Base-by-base conservation (phyloP, 2,113 vertebrate genomes). In the Amblyopsis rosae region DNA sequence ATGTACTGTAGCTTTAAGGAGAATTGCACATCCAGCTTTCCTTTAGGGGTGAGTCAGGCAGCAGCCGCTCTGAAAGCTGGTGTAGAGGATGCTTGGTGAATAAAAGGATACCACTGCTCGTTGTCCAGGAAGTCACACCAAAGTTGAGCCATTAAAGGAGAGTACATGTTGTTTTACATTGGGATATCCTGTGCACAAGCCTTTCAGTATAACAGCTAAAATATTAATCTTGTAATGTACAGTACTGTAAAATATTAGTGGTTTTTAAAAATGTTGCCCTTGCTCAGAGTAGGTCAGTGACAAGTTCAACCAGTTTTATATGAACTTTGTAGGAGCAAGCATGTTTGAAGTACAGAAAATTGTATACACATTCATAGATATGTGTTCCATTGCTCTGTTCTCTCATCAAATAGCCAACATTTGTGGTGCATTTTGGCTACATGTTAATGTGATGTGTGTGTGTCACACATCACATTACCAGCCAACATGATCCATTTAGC, bases 51-150 rank as follows among this genome's bases (percentile, higher is more conserved):
- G 73, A 75, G 71, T 81, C 62, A 65, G 64, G 49, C 63, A 17
- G 9, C 77, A 9, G 10, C 35, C 65, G 58, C 47, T 65, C 53
- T 72, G 59, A 77, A 16, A 26, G 33, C 56, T 33, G 48, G 11
- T 46, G 16, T 41, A 75, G 65, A 80, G 84, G 77, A 88, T 85
- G 82, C 81, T 73, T 83, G 76, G 59, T 73, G 67, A 60, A n/a
- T 67, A 60, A 67, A 54, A 86, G 86, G 81, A 84, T 76, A 58
- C 77, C 70, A 79, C 73, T 9, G 56, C 64, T 79, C 77, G 72
- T 82, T 80, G 73, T 79, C 65, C 79, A 85, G 87, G 87, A 89
- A 85, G 79, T 80, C 67, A 77, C 81, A 5, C 35, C 35, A 76
- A 69, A 81, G 65, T 57, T 33, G 10, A 70, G 79, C 79, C 84